Base-by-base conservation (phyloP, 2,888 invertebrate species). In the Chalcosyrphus nemorum region DNA sequence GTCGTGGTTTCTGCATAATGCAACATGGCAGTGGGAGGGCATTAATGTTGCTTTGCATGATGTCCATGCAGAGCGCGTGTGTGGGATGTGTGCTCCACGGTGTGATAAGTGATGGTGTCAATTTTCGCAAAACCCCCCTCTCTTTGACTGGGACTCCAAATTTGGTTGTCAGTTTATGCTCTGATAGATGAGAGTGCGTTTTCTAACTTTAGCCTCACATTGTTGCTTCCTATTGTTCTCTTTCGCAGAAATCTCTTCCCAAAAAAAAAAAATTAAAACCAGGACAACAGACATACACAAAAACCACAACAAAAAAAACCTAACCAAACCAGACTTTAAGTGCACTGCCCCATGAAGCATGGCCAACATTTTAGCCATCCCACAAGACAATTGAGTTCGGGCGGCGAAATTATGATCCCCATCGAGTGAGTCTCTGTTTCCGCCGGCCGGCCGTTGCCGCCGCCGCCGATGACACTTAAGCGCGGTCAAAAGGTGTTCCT, bases 51-150 rank as follows among this genome's bases (percentile, higher is more conserved):
- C 65, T 35, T 80, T 59, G 70, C 74, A 75, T 75, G 84, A 70
- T 75, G 74, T 74, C 80, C 78, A 66, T 57, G 24, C 61, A 50
- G 47, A 9, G 56, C 43, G 9, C 38, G 45, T 70, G 70, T 80
- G 84, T 84, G 84, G 80, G 84, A 75, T 59, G 78, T 24, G 24
- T 78, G 57, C 52, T 52, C 38, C 17, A 32, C 47, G 32, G 50
- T 24, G 72, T 80, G 84, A 84, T 84, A 84, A 84, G 84, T 84
- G 80, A 84, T 75, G 80, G 68, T 84, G 84, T 84, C 84, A 84
- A 84, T 84, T 84, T 84, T 84, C 80, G 45, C 45, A 17, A 45
- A 47, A 47, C 59, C 72, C 38, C 2, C 24, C 24, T 24, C 38
- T 4, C 24, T 4, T 24, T 45, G 61, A 41, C 19, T 56, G 71